Percentiles rank a stretch among this genome's conserved stretches.
Conservation (phyloP, 2,888 invertebrate genomes). For the Hyalella azteca region DNA sequence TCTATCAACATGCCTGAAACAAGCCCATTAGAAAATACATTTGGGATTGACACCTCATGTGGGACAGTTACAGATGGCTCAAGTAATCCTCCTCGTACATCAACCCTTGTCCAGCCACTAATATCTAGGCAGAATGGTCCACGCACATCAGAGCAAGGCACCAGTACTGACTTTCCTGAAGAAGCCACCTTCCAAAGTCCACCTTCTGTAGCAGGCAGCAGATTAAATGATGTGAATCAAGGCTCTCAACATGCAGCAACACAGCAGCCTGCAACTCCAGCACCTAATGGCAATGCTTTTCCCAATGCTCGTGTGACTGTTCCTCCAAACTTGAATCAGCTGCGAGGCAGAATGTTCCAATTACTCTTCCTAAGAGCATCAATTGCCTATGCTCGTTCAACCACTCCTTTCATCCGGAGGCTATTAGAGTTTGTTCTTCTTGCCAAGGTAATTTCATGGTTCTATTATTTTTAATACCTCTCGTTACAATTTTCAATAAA, state of each 20-base stretch:
- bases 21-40: too few relatives aligned
- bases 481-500: too few relatives aligned
- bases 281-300: constrained; percentile 46
- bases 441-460: constrained; percentile 68
- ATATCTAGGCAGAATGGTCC: too few relatives aligned
- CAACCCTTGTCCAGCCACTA: background rate
- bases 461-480: background rate
- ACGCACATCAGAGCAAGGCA: background rate
- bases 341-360: constrained; percentile 86
- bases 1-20: too few relatives aligned
- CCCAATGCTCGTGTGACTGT: constrained; percentile 39
- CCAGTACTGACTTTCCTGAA: background rate
- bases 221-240: background rate
- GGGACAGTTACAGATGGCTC: too few relatives aligned
- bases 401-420: constrained; percentile 69
- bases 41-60: too few relatives aligned
- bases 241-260: background rate
- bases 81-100: background rate
- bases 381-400: constrained; percentile 86
- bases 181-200: background rate
- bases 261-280: constrained; percentile 38
- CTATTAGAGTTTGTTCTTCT: constrained; percentile 66
- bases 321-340: constrained; percentile 76
- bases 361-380: constrained; percentile 93
- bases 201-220: background rate